Base-by-base conservation (phyloP, 2,113 vertebrate species). In the Rhipidura dahli region DNA sequence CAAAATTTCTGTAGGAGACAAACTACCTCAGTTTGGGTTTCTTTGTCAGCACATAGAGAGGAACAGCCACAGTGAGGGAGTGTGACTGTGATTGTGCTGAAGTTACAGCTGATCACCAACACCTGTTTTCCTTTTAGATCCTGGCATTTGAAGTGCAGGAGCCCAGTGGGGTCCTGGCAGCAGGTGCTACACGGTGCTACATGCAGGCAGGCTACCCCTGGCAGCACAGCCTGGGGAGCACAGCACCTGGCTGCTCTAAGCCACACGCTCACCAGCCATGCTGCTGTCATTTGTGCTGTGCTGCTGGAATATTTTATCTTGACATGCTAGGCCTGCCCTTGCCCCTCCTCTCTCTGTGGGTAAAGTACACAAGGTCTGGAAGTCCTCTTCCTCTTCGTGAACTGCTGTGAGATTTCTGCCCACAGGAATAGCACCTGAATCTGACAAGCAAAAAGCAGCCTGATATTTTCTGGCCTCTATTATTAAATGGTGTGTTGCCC, bases 401-500 rank as follows among this genome's bases (percentile, higher is more conserved):
- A 47, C 50, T 16, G 45, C 31, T 71, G 49, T 17, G 84, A 91
- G 56, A 45, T 84, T 56, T 71, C 72, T 93, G 73, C 37, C 65
- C 0, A 1, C 49, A 65, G 68, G 40, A 90, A 56, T 5, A 28
- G 66, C 6, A 57, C 70, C 51, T 69, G 78, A 28, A 64, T 51
- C 42, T 68, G 44, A 87, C 37, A 91, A 87, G 61, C 24, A 75
- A 51, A 80, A 86, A 81, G 57, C 71, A 89, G 56, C 49, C 68
- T 83, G 72, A 2, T 92, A 33, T 84, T 51, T 73, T 78, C 78
- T 57, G 45, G 63, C 45, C 27, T 35, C 16, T 66, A 8, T 71
- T 81, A 83, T 70, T 90, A 94, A 73, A 77, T 9, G 53, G 37
- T 61, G 35, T 1, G 1, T 57, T 93, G 77, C 51, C 84, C 63